Percentiles rank a stretch among this genome's conserved stretches.
These are phyloP conservation scores for Escarpia spicata DNA, from an alignment of 2,888 invertebrate genomes.

Conservation along the genomic window DNA sequence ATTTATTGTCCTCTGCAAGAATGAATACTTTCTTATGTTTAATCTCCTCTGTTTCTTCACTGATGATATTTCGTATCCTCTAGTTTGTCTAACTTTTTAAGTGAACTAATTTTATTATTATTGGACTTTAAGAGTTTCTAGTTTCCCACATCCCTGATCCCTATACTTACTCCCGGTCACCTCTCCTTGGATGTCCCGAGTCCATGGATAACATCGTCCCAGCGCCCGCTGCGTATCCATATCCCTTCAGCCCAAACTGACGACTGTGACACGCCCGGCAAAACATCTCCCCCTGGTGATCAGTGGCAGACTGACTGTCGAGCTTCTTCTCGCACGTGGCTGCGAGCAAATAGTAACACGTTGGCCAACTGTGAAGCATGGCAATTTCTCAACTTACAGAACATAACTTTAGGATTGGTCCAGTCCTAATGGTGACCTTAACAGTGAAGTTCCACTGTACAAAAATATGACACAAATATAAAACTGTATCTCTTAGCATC, in stretches of 20 bases:
- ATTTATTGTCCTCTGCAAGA: too few species aligned
- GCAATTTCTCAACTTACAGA: not conserved
- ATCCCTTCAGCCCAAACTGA: slow-evolving; percentile 94
- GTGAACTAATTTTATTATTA: too few species aligned
- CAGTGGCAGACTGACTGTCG: slow-evolving; percentile 94
- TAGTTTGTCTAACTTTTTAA: too few species aligned
- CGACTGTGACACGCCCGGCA: slow-evolving; percentile 96
- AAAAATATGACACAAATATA: not conserved
- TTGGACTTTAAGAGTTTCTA: not conserved
- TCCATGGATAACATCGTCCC: slow-evolving; percentile 67
- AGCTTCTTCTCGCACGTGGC: slow-evolving; percentile 62
- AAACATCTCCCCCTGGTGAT: slow-evolving; percentile 91
- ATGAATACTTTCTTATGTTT: too few species aligned
- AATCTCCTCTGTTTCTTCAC: too few species aligned
- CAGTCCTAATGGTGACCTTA: too few species aligned
- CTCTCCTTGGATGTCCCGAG: not conserved
- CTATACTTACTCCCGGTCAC: not conserved
- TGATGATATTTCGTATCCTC: too few species aligned
- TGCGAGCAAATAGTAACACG: not conserved
- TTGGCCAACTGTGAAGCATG: not conserved
- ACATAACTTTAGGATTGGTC: not conserved
- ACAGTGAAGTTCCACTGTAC: too few species aligned
- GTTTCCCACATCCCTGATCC: not conserved
- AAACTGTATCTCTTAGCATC: not conserved
- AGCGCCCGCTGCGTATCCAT: slow-evolving; percentile 94